Percentiles rank a stretch among this genome's conserved stretches.
Evolutionary conservation across 2,113 vertebrate genomes (phyloP).

Genomic region (Eira barbara): DNA sequence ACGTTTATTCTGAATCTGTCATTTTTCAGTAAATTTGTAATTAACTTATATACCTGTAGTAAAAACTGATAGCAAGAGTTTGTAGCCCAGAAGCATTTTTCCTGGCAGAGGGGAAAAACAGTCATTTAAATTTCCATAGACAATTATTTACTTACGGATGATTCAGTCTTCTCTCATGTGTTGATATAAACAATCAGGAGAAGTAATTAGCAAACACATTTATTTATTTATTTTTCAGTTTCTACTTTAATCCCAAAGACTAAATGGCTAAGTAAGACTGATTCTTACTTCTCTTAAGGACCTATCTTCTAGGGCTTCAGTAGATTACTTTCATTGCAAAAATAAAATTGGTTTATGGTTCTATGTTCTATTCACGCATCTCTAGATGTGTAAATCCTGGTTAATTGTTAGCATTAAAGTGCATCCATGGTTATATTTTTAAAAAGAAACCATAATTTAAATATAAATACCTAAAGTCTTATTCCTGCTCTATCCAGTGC

Average conservation of each 20-base stretch:
- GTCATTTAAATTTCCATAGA: constrained; percentile 32
- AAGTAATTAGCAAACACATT: not conserved
- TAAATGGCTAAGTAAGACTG: not conserved
- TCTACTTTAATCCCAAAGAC: not conserved
- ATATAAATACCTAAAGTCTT: not conserved
- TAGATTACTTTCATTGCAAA: not conserved
- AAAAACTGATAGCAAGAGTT: constrained; percentile 18
- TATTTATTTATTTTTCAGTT: constrained; percentile 9
- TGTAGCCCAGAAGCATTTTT: constrained; percentile 9
- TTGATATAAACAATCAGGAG: not conserved
- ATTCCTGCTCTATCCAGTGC: not conserved
- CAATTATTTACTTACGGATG: constrained; percentile 5
- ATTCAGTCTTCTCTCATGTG: not conserved
- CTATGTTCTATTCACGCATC: not conserved
- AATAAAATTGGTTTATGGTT: not conserved
- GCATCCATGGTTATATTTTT: not conserved
- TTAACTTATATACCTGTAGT: not conserved
- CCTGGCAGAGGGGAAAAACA: constrained; percentile 12
- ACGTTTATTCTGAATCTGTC: constrained; percentile 9
- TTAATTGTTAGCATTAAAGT: constrained; percentile 16
- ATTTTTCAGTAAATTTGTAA: constrained; percentile 35
- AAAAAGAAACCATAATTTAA: not conserved
- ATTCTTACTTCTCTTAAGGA: not conserved
- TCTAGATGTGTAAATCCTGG: not conserved
- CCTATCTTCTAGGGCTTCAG: not conserved